Evolutionary conservation across 2,888 invertebrate species (phyloP), one percentile per base, ranked within the genome.

Genomic region (Caenorhabditis zanzibari): DNA sequence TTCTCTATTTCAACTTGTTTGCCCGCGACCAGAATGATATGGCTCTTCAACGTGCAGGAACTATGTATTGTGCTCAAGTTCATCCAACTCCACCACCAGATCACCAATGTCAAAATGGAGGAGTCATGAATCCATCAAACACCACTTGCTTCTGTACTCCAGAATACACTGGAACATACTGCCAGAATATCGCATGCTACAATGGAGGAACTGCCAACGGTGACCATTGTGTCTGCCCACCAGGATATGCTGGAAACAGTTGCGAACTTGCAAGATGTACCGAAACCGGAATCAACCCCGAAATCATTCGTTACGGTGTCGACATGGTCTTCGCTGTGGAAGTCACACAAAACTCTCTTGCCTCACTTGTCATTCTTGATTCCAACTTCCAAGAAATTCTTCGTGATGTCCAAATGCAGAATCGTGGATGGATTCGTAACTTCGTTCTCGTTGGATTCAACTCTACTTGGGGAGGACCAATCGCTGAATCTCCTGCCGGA

Each of bases 1-100:
- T 81, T n/a, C 85, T 90, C 52, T 89, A 90, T 79, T 90, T 88
- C 81, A 89, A 89, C 61, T 86, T 89, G 85, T 89, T 84, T 75
- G 84, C 87, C 58, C 85, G 88, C 44, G 88, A 89, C 69, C 71
- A 76, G 14, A 52, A 71, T 12, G 89, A 89, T 1, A 80, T 85
- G 77, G 49, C 85, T 16, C 75, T 89, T 24, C 90, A 90, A 72
- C 77, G 90, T 32, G 85, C 89, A 26, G 90, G 90, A 72, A 85
- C 84, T 19, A 88, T 90, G 88, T 86, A 76, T 59, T 90, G 90
- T 59, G 72, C 85, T 7, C 41, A 69, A 63, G 77, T 81, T 24
- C 79, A 79, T 26, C 85, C 88, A 38, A 88, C 89, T 6, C 85
- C 83, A 12, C 56, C 72, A 22, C 88, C 88, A 35, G 87, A 88